A percentile compares a stretch with the other conserved stretches of the same genome.
Evolutionary conservation across 1,140 invertebrate genomes (phyloP).

Genomic region (Anastrepha ludens): DNA sequence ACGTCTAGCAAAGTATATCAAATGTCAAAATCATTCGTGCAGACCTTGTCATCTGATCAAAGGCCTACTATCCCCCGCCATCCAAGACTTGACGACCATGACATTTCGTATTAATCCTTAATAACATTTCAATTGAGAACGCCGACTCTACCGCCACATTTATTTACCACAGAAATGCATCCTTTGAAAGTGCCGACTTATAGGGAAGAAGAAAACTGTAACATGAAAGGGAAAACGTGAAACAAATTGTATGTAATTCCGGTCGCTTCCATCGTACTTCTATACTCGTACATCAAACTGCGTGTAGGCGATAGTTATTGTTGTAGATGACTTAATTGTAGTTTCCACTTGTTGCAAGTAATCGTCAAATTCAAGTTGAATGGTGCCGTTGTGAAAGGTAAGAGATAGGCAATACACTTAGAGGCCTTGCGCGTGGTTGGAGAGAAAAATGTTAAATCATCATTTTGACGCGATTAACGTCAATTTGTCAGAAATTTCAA

Average conservation of each 20-base stretch:
- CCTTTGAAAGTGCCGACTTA: background rate
- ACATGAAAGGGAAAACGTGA: background rate
- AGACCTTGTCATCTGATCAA: background rate
- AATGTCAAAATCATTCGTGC: background rate
- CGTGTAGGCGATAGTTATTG: background rate
- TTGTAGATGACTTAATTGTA: constrained; percentile 17
- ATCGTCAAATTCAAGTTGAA: constrained; percentile 10
- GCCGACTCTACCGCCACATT: constrained; percentile 17
- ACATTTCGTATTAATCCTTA: constrained; percentile 16
- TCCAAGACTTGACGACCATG: background rate
- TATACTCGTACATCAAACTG: background rate
- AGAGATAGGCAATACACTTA: background rate
- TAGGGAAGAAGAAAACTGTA: background rate
- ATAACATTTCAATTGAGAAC: constrained; percentile 56
- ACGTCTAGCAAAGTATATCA: background rate
- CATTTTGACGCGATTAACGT: constrained; percentile 58
- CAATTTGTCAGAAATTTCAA: constrained; percentile 56
- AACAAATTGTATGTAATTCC: constrained; percentile 4
- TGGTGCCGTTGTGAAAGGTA: background rate
- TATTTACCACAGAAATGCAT: background rate
- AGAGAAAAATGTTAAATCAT: constrained; percentile 55
- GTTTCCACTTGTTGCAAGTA: constrained; percentile 30
- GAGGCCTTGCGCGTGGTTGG: background rate
- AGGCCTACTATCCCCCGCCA: background rate
- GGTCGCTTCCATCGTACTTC: constrained; percentile 7